Evolutionary conservation across 2,888 invertebrate genomes (phyloP), one percentile per base, ranked within the genome.

Genomic region (Synergus itoensis): DNA sequence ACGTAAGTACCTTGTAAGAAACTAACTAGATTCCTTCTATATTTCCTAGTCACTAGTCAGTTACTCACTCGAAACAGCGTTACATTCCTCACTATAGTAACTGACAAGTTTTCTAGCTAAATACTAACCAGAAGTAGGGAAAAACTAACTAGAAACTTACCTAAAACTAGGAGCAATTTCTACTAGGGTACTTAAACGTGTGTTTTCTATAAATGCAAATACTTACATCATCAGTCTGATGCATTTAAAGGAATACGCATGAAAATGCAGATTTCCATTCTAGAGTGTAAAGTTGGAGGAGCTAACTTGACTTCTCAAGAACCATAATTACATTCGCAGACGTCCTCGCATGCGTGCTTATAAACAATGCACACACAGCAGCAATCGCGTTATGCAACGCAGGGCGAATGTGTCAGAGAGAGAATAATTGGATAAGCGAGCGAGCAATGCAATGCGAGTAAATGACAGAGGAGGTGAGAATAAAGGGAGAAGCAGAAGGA

Each of bases 311-410:
- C 73, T 73, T 53, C 60, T 53, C 69, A 53, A 73, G 73, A 53
- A 73, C 73, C 73, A 73, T 53, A 73, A 73, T 73, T 73, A 73
- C 73, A 73, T 73, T 73, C 36, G 73, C 48, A 53, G 53, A 73
- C 73, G 48, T 73, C 48, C 73, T 73, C 53, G 73, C 73, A 73
- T 73, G 73, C 73, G 73, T 48, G 73, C 73, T 36, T 36, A 73
- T 73, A 53, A 73, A 73, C 73, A 73, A 73, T 73, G 48, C 48
- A 73, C 53, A 73, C 48, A 73, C 48, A 48, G 53, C 53, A 73
- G 73, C 73, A 73, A 60, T 73, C 48, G 12, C 48, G 53, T 73
- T 53, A 53, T 73, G 48, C 53, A 73, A 60, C 60, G 60, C 73
- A 73, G 48, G 36, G 53, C 53, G 73, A 53, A 73, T 53, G 53